Evolutionary conservation across 2,797 vertebrate genomes (phyloP), one percentile per base, ranked within the genome.

Genomic region (Hapalemur alaotrensis): DNA sequence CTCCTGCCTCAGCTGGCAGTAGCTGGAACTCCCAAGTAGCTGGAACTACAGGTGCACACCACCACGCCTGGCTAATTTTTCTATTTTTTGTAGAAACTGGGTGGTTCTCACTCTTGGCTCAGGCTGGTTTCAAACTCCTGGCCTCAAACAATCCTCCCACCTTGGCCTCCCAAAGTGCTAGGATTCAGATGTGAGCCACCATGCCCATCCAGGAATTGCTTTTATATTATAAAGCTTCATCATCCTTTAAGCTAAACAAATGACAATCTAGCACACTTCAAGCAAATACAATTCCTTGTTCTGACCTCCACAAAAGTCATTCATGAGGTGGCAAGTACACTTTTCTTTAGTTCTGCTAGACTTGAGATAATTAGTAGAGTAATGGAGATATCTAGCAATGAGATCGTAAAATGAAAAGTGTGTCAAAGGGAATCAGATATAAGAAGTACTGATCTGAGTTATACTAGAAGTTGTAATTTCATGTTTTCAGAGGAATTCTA

Each of bases 291-390:
- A 50, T 75, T 94, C 72, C 89, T 94, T 22, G 0, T 17, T 43
- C 35, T 82, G 95, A 91, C 75, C 73, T 89, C 85, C 72, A 59
- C 46, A 94, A 78, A 78, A 95, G 61, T 75, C 79, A 81, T 69
- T 35, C 25, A 2, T 41, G n/a, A 95, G 32, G 52, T 50, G 93
- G 89, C 50, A 96, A 59, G 50, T 32, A 35, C 15, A 78, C 59
- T 85, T 95, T 96, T 93, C 28, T 89, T 96, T 85, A 91, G 70
- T 92, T 97, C 95, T 97, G 86, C 79, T 95, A 95, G 70, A 91
- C 90, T 96, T 95, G 89, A 97, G 84, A 93, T 96, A 98, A 97
- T 96, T 97, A 95, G 46, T 73, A 84, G 48, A 87, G 35, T 89
- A 93, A 93, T 91, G 78, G 82, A 96, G 50, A 79, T 87, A 96